Conservation (phyloP, 2,888 invertebrate genomes). For the Sclerodermus sp. region DNA sequence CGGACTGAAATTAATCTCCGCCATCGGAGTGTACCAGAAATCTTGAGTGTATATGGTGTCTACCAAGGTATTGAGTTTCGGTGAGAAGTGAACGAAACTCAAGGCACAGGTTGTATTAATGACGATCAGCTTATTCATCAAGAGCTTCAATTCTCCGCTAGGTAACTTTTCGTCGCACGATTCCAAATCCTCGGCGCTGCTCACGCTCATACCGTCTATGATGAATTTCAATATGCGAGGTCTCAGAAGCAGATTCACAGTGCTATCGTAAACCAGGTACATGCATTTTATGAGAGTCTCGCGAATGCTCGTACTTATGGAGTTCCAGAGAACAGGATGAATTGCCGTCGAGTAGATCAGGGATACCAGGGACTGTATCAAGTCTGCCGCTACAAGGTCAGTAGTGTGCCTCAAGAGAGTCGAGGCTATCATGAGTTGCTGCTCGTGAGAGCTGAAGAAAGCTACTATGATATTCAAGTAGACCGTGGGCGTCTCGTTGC, state of each 20-base stretch:
- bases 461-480: constrained; percentile 38
- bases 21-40: constrained; percentile 55
- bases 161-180: constrained; percentile 51
- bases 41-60: constrained; percentile 53
- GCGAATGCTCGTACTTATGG: constrained; percentile 43
- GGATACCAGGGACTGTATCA: constrained; percentile 52
- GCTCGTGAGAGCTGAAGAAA: constrained; percentile 50
- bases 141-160: constrained; percentile 46
- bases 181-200: constrained; percentile 54
- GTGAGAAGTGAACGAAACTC: constrained; percentile 51
- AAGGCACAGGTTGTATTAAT: constrained; percentile 52
- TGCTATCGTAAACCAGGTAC: constrained; percentile 53
- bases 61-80: constrained; percentile 48
- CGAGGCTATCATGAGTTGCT: constrained; percentile 48
- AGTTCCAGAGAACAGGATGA: constrained; percentile 45
- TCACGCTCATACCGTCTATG: constrained; percentile 54
- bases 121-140: constrained; percentile 53
- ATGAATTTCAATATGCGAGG: constrained; percentile 55
- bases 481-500: constrained; percentile 33
- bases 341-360: constrained; percentile 49
- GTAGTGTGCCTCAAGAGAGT: constrained; percentile 52
- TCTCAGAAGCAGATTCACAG: constrained; percentile 50
- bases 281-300: constrained; percentile 53
- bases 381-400: constrained; percentile 49
- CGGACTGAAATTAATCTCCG: constrained; percentile 55